phyloP scores from a whole-genome alignment of 2,888 invertebrate species.

The Zygaena filipendulae region DNA sequence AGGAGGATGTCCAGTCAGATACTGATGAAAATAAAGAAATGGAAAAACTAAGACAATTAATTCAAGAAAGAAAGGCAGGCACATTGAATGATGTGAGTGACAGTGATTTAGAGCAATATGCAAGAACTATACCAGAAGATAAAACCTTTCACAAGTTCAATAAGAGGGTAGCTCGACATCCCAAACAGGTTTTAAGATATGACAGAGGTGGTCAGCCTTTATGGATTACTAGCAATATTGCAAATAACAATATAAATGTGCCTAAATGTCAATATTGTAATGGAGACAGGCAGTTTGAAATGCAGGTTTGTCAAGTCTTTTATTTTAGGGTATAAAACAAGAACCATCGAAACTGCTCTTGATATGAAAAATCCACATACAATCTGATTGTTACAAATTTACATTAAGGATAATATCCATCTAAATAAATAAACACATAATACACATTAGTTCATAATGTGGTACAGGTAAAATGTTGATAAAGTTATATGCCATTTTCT shows the following conservation, averaged over 20 bases:
- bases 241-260: constrained; percentile 55
- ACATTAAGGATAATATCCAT: too few relatives aligned
- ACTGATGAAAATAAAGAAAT: constrained; percentile 63
- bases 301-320: constrained; percentile 71
- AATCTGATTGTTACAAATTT: too few relatives aligned
- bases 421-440: too few relatives aligned
- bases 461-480: too few relatives aligned
- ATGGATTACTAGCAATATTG: constrained; percentile 78
- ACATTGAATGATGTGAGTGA: constrained; percentile 72
- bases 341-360: too few relatives aligned
- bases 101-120: constrained; percentile 76
- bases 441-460: too few relatives aligned
- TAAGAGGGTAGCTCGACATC: constrained; percentile 73
- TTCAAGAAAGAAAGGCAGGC: constrained; percentile 70
- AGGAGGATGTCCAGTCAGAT: constrained; percentile 35
- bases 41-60: constrained; percentile 53
- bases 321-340: too few relatives aligned
- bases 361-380: too few relatives aligned
- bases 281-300: constrained; percentile 85
- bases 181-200: constrained; percentile 87
- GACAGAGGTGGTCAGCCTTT: constrained; percentile 81
- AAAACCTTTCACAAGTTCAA: constrained; percentile 83
- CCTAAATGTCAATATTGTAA: constrained; percentile 83
- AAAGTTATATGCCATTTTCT: too few relatives aligned
- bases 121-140: constrained; percentile 72